Evolutionary conservation across 2,888 invertebrate genomes (phyloP), one percentile per base, ranked within the genome.

Genomic region (Thymelicus acteon): DNA sequence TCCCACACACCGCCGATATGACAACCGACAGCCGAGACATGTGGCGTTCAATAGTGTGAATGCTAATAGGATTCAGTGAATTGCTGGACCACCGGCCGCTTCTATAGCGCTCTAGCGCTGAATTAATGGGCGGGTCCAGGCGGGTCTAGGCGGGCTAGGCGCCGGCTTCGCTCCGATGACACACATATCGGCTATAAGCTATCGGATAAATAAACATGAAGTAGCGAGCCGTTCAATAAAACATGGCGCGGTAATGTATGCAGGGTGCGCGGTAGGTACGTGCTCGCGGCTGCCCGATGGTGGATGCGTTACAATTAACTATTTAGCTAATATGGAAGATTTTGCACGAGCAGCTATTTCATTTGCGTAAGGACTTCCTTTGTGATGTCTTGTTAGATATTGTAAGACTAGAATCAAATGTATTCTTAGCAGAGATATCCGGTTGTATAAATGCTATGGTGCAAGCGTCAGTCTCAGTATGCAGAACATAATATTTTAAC

Each of bases 121-220:
- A 68, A 63, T 63, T 68, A 58, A 63, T 69, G 31, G 63, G 44
- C 39, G 15, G 57, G 48, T 47, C 62, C 48, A 69, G 67, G 69
- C 69, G 63, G 31, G 31, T 31, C 31, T 31, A 31, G 3, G 31
- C 31, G 31, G 31, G 31, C 31, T 58, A 69, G 67, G 69, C 69
- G 63, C 69, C 63, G 62, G 39, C 63, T 39, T 61, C 58, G 70
- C 52, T 40, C 70, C 64, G 63, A 70, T 70, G 70, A 64, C 70
- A 70, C 64, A 70, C 70, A 70, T 68, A 68, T 64, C 49, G 49
- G 15, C 37, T 58, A 44, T 67, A 60, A 39, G 62, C 57, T 47
- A 24, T 69, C 62, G 48, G 68, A 62, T 69, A 57, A 62, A 69
- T 69, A 63, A 63, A 63, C 69, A 63, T 69, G 69, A 69, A 63